Base-by-base conservation (phyloP, 92 coral and sea anemone species). In the Metridium senile region DNA sequence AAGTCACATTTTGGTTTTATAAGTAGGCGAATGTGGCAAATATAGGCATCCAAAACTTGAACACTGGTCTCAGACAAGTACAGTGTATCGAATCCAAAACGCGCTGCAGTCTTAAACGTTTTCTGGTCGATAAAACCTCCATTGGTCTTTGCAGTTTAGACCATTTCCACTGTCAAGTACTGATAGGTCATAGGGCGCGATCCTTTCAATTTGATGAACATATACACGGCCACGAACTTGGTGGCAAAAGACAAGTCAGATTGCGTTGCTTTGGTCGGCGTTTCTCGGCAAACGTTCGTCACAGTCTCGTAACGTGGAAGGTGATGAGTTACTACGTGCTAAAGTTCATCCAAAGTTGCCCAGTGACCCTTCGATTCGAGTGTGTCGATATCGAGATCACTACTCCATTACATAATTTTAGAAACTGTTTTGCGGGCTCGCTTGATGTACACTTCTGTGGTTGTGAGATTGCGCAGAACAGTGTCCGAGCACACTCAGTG, bases 101-200 rank as follows among this genome's bases (percentile, higher is more conserved):
- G 71, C 1, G 54, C 69, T 19, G 84, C 57, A 21, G 84, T 79
- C 52, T 82, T 82, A 71, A 75, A 82, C 54, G 19, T 75, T 39
- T 82, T 74, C 52, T 82, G 87, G 63, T 75, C 81, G 53, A 82
- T 75, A 64, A 82, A 82, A 13, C 87, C 82, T 28, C 76, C 77
- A 59, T 68, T 82, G 57, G 45, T 46, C 70, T 75, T 75, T 33
- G 82, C 77, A 22, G 74, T 52, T 43, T 82, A 27, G 17, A 73
- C 76, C 75, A 82, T 66, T 20, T 82, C 86, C 21, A 74, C 82
- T n/a, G 77, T 68, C 66, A 75, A 62, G 28, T 76, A 70, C 62
- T 70, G 79, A 77, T 83, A 75, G 13, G 86, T 82, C 86, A 82
- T 74, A 25, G 76, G 86, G 32, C 75, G 81, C 10, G 86, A 82